These are phyloP conservation scores for Drosophila bipectinata DNA, from an alignment of 1,140 invertebrate genomes.

Conservation along the genomic window DNA sequence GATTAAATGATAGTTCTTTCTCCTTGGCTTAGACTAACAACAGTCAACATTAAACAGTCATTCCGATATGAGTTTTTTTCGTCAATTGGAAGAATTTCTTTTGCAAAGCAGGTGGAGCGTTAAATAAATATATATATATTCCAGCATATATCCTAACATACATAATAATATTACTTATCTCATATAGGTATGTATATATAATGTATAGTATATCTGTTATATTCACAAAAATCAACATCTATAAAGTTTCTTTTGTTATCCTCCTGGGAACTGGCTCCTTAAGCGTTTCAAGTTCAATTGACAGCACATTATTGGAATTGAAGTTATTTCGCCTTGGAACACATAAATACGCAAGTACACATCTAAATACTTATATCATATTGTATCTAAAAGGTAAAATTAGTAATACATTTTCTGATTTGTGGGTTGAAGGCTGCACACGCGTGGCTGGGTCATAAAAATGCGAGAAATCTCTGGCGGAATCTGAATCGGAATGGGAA, in stretches of 20 bases:
- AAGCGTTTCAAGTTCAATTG: conserved; percentile 32
- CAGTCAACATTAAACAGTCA: conserved; percentile 84
- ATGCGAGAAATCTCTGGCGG: not conserved
- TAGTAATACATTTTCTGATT: not conserved
- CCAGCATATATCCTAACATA: conserved; percentile 19
- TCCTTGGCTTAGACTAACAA: conserved; percentile 69
- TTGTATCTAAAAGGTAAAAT: conserved; percentile 12
- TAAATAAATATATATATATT: conserved; percentile 15
- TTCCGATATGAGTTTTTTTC: conserved; percentile 78
- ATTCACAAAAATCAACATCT: conserved; percentile 30
- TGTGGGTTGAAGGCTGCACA: conserved; percentile 29
- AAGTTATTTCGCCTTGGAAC: conserved; percentile 55
- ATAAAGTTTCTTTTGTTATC: conserved; percentile 23
- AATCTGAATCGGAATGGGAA: not conserved
- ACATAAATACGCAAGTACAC: conserved; percentile 46
- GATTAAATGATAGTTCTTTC: conserved; percentile 32
- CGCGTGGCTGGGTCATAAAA: conserved; percentile 13
- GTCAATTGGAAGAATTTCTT: conserved; percentile 68
- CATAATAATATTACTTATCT: conserved; percentile 20
- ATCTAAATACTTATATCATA: conserved; percentile 16
- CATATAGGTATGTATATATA: conserved; percentile 31
- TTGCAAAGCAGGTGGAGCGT: conserved; percentile 46
- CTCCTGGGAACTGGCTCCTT: conserved; percentile 11
- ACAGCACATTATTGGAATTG: conserved; percentile 52
- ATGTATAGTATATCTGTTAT: conserved; percentile 22